Conservation (phyloP, 1,140 invertebrate species). For the Thalassaphorura encarpata region DNA sequence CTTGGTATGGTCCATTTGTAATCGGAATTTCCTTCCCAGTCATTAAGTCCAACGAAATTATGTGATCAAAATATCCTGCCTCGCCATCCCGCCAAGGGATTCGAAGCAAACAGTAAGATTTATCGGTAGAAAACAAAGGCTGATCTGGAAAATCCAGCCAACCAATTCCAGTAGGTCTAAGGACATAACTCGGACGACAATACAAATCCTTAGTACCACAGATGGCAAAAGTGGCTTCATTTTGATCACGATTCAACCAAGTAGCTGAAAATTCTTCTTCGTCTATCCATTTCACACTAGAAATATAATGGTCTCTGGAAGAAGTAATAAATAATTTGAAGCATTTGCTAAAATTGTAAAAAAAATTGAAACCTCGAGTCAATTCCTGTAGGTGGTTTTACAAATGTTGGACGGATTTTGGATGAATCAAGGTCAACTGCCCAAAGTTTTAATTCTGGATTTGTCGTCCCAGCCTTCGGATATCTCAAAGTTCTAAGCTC, state of each 20-base stretch:
- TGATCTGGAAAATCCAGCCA: slow-evolving; percentile 32
- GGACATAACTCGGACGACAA: slow-evolving; percentile 53
- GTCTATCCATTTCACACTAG: slow-evolving; percentile 53
- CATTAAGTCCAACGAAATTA: slow-evolving; percentile 33
- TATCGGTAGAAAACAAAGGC: slow-evolving; percentile 38
- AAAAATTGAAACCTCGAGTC: slow-evolving; percentile 27
- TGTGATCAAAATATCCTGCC: slow-evolving; percentile 41
- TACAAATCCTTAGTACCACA: slow-evolving; percentile 43
- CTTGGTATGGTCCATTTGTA: slow-evolving; percentile 56
- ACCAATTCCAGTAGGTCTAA: slow-evolving; percentile 32
- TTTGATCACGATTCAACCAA: slow-evolving; percentile 57
- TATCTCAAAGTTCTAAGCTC: slow-evolving; percentile 56
- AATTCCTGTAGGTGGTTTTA: slow-evolving; percentile 19
- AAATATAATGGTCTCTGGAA: slow-evolving; percentile 50
- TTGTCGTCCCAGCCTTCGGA: slow-evolving; percentile 65
- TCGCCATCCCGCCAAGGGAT: slow-evolving; percentile 48
- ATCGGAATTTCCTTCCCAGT: slow-evolving; percentile 37
- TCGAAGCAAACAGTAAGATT: slow-evolving; percentile 44
- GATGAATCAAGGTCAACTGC: slow-evolving; percentile 46
- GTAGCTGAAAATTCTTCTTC: slow-evolving; percentile 50
- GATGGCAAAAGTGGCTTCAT: slow-evolving; percentile 52
- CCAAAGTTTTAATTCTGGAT: slow-evolving; percentile 58
- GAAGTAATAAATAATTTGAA: slow-evolving; percentile 1
- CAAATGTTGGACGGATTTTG: slow-evolving; percentile 12
- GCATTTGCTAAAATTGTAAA: no score